These are phyloP conservation scores for Pheosia tremula DNA, from an alignment of 2,888 invertebrate species.

Conservation along the genomic window DNA sequence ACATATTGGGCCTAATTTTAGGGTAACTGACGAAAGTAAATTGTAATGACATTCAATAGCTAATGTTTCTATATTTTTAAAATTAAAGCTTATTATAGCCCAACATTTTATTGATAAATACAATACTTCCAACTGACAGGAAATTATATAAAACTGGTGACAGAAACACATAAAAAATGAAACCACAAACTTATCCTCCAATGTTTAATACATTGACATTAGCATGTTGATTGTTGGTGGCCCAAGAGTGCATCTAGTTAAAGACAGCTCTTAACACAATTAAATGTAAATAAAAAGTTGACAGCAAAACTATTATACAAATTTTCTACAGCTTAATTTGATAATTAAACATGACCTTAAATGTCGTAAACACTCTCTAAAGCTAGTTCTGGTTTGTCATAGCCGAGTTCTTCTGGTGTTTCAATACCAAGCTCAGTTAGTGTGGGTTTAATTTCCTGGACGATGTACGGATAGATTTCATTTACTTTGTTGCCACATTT, in stretches of 20 bases:
- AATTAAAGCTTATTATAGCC: slow-evolving; percentile 25
- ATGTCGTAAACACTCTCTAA: slow-evolving; percentile 90
- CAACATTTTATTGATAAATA: slow-evolving; percentile 30
- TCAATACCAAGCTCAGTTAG: slow-evolving; percentile 96
- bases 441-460: slow-evolving; percentile 96
- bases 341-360: slow-evolving; percentile 60
- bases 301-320: slow-evolving; percentile 78
- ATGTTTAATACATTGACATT: slow-evolving; percentile 66
- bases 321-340: slow-evolving; percentile 71
- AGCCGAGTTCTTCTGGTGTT: slow-evolving; percentile 98
- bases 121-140: slow-evolving; percentile 28
- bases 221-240: slow-evolving; percentile 57
- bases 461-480: slow-evolving; percentile 93
- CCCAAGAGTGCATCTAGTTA: slow-evolving; percentile 53
- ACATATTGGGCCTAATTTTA: too few relatives aligned
- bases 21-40: not conserved
- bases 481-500: slow-evolving; percentile 91
- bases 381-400: slow-evolving; percentile 98
- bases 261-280: slow-evolving; percentile 58
- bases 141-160: slow-evolving; percentile 28
- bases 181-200: slow-evolving; percentile 53
- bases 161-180: slow-evolving; percentile 45
- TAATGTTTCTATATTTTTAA: slow-evolving; percentile 18
- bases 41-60: not conserved
- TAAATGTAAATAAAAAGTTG: slow-evolving; percentile 60